A percentile compares a stretch with the other conserved stretches of the same genome.
Conservation (phyloP, 2,797 vertebrate species). For the Epinephelus coioides region DNA sequence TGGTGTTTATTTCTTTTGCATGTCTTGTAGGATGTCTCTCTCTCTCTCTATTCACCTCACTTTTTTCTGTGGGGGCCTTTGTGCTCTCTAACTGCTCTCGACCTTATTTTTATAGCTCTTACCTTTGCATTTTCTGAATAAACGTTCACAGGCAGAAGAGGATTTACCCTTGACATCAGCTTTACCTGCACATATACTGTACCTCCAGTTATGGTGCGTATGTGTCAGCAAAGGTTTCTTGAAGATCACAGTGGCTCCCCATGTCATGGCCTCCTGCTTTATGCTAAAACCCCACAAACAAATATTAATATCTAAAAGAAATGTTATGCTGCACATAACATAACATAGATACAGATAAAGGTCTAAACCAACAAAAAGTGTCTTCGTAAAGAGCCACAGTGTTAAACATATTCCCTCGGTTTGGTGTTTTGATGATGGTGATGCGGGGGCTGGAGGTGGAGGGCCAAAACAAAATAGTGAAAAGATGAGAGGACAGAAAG, state of each 20-base stretch:
- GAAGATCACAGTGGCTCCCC: not conserved
- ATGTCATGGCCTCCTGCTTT: not conserved
- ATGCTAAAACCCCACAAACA: not conserved
- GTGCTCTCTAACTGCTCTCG: constrained; percentile 22
- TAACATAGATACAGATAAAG: not conserved
- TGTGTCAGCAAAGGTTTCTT: not conserved
- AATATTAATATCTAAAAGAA: not conserved
- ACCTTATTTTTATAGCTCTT: not conserved
- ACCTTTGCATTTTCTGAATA: not conserved
- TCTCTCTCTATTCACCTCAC: constrained; percentile 14
- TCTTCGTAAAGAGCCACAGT: not conserved
- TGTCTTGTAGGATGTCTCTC: constrained; percentile 43
- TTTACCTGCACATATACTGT: not conserved
- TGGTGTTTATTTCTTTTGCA: constrained; percentile 71
- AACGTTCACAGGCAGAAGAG: not conserved
- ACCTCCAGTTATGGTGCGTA: not conserved
- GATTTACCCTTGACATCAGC: constrained; percentile 15
- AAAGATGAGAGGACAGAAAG: constrained; percentile 2
- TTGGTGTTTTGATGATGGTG: not conserved
- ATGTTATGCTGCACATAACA: not conserved
- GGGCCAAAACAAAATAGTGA: not conserved
- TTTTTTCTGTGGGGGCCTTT: constrained; percentile 20
- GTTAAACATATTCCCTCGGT: not conserved
- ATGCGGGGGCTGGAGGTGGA: too few relatives aligned
- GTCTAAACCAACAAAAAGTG: too few relatives aligned